These are phyloP conservation scores for Protobothrops flavoviridis DNA, from an alignment of 2,113 vertebrate species.

Conservation along the genomic window DNA sequence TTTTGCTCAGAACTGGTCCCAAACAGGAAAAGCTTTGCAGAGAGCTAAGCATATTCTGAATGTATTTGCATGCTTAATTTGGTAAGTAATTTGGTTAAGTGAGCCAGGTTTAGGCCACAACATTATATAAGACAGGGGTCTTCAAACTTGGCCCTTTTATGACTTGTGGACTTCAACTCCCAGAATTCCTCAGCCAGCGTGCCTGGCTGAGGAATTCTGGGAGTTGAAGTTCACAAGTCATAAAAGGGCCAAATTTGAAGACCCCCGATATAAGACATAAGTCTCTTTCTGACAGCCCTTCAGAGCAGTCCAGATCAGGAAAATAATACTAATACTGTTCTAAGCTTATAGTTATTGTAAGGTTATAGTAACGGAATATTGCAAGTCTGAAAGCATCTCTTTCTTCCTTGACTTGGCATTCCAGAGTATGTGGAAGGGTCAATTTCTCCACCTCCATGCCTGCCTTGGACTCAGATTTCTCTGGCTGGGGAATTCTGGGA, in stretches of 20 bases:
- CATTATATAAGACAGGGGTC: neutral
- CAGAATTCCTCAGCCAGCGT: too few species aligned
- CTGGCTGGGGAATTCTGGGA: neutral
- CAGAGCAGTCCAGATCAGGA: neutral
- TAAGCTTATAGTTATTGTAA: neutral
- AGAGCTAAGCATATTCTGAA: neutral
- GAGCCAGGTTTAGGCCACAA: neutral
- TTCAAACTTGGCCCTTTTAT: too few species aligned
- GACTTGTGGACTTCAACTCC: too few species aligned
- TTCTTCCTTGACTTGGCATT: neutral
- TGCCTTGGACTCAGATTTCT: neutral
- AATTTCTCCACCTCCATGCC: neutral
- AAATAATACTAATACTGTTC: neutral
- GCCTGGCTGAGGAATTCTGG: too few species aligned
- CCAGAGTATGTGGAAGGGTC: neutral
- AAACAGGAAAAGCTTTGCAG: neutral
- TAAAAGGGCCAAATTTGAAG: too few species aligned
- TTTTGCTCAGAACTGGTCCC: neutral
- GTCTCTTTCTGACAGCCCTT: neutral
- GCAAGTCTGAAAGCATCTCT: neutral
- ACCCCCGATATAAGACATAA: neutral
- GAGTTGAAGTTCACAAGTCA: too few species aligned
- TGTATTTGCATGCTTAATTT: neutral
- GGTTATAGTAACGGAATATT: neutral
- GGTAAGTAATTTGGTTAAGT: neutral